phyloP scores from a whole-genome alignment of 2,797 vertebrate genomes.

The Rhynchotus rufescens region DNA sequence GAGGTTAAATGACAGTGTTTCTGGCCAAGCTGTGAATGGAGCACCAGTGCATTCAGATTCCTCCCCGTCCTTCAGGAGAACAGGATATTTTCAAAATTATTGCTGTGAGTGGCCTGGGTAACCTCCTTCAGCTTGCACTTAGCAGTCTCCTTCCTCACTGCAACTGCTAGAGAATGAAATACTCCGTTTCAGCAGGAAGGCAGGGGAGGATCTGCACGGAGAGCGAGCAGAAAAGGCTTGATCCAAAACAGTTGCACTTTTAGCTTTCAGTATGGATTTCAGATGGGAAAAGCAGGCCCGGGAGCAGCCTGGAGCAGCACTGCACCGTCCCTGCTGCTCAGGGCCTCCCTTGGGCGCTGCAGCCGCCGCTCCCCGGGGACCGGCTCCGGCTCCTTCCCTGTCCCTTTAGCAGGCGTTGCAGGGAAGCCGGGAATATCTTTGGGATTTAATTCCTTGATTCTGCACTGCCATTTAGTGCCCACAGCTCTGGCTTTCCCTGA shows the following conservation, averaged over 20 bases:
- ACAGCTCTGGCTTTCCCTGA: not conserved
- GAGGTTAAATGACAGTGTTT: not conserved
- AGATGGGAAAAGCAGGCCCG: not conserved
- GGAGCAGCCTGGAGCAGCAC: not conserved
- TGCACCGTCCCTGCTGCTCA: not conserved
- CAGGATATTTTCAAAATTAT: not conserved
- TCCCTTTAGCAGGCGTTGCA: not conserved
- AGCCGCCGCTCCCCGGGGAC: not conserved
- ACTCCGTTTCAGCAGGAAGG: not conserved
- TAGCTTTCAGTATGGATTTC: not conserved
- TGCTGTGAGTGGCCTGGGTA: not conserved
- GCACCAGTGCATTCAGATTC: not conserved
- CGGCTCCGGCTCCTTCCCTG: not conserved
- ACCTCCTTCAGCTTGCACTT: not conserved
- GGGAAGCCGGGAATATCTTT: slow-evolving; percentile 21
- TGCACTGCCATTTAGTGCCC: slow-evolving; percentile 31
- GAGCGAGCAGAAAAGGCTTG: not conserved
- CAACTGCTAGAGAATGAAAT: not conserved
- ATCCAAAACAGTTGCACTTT: not conserved
- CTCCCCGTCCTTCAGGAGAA: not conserved
- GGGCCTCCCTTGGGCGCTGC: not conserved
- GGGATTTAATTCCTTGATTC: slow-evolving; percentile 42
- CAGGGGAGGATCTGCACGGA: not conserved
- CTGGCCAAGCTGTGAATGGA: not conserved
- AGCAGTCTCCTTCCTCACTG: not conserved